These are phyloP conservation scores for Leptopterna dolabrata DNA, from an alignment of 2,888 invertebrate species.

Conservation along the genomic window DNA sequence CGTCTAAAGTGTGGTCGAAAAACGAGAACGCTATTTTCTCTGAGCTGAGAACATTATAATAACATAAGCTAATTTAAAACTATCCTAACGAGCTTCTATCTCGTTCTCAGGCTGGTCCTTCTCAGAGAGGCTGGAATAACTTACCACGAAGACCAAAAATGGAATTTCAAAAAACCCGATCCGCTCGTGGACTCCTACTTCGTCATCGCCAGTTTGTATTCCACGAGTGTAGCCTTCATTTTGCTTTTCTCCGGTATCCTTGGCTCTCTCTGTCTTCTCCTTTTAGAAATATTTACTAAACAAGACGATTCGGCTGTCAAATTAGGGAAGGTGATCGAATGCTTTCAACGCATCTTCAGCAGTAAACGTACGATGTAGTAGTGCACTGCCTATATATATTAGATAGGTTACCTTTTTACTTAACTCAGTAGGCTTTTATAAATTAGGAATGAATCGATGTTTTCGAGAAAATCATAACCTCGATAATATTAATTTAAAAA, in stretches of 20 bases:
- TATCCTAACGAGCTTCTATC: background rate
- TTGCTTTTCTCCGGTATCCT: conserved; percentile 53
- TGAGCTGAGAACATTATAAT: no score
- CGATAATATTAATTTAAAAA: no score
- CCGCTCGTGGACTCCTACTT: conserved; percentile 10
- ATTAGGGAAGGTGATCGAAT: no score
- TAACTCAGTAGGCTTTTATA: no score
- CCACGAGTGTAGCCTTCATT: conserved; percentile 38
- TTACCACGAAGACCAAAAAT: conserved; percentile 43
- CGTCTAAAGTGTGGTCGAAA: no score
- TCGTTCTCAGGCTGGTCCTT: conserved; percentile 39
- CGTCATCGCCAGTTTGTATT: conserved; percentile 22
- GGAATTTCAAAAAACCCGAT: conserved; percentile 34
- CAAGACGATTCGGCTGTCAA: background rate
- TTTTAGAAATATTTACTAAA: conserved; percentile 14
- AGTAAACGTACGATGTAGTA: background rate
- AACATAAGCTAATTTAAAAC: no score
- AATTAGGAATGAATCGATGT: no score
- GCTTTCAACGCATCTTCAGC: background rate
- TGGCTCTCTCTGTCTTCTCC: conserved; percentile 20
- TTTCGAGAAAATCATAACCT: no score
- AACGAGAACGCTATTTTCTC: no score
- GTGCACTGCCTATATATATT: no score
- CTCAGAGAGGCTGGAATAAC: conserved; percentile 53
- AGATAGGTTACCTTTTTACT: no score